Evolutionary conservation across 2,113 vertebrate species (phyloP), one percentile per base, ranked within the genome.

Genomic region (Dicentrarchus labrax): DNA sequence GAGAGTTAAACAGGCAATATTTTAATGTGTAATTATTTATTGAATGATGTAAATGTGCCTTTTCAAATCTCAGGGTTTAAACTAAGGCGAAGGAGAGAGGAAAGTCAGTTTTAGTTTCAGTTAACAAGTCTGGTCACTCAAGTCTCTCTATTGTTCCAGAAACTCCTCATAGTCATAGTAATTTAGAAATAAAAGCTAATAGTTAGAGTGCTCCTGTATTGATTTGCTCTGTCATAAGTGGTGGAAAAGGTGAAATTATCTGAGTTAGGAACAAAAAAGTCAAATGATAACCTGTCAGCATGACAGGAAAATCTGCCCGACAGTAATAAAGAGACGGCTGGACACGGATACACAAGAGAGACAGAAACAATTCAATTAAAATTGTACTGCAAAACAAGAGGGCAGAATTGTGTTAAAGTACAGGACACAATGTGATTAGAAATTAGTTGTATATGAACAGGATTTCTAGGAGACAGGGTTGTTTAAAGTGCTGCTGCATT

Each of bases 241-340:
- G 24, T 50, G n/a, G 10, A 19, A 56, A 84, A 76, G 65, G 59
- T 70, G 8, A 57, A 75, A 85, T 82, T 66, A 82, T 84, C 66
- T 13, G 24, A 75, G 76, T 78, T 69, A 61, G 36, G 68, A 82
- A 85, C 72, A 84, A 84, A 69, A 59, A 50, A 61, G 13, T 76
- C 47, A 84, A 76, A 85, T 72, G 71, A 88, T 76, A 82, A 86
- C 80, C 48, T 76, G 72, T 73, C 72, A 69, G 12, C 50, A 1
- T 72, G 76, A 73, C 1, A 17, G 67, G 41, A 62, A 76, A 76
- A 85, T 76, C 43, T 43, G 54, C 30, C 19, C 50, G 64, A 60
- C 69, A 36, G 36, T 60, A 48, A 73, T 54, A 41, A 0, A 51
- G 39, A 78, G 43, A 54, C 24, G 62, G 30, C n/a, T 36, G 39